These are phyloP conservation scores for Tipula helvola DNA, from an alignment of 2,888 invertebrate species.

Conservation along the genomic window DNA sequence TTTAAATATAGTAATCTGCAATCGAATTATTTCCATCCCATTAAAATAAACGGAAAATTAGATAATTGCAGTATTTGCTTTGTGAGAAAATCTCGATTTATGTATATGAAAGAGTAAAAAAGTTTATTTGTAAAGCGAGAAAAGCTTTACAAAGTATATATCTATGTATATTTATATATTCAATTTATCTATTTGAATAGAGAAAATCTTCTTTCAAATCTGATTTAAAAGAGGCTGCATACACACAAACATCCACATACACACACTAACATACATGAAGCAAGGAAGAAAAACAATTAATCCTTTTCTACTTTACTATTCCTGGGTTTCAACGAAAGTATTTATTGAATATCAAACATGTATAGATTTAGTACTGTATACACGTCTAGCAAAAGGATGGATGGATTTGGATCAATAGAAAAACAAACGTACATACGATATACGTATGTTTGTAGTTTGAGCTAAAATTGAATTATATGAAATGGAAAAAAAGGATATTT, in stretches of 20 bases:
- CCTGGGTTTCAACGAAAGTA: neutral
- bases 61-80: neutral
- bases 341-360: neutral
- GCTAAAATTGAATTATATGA: neutral
- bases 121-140: neutral
- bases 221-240: neutral
- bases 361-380: neutral
- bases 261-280: neutral
- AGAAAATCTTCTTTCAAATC: neutral
- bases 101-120: neutral
- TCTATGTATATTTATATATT: neutral
- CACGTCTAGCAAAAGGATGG: neutral
- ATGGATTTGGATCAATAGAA: neutral
- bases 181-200: conserved; percentile 4
- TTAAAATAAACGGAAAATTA: neutral
- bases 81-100: neutral
- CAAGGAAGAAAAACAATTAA: neutral
- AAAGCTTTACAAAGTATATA: neutral
- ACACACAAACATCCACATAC: neutral
- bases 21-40: neutral
- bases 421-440: neutral
- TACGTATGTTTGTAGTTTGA: neutral
- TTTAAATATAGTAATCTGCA: neutral
- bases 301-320: neutral
- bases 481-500: neutral